A percentile compares a stretch with the other conserved stretches of the same genome.
phyloP scores from a whole-genome alignment of 2,113 vertebrate genomes.

The Scomber japonicus region DNA sequence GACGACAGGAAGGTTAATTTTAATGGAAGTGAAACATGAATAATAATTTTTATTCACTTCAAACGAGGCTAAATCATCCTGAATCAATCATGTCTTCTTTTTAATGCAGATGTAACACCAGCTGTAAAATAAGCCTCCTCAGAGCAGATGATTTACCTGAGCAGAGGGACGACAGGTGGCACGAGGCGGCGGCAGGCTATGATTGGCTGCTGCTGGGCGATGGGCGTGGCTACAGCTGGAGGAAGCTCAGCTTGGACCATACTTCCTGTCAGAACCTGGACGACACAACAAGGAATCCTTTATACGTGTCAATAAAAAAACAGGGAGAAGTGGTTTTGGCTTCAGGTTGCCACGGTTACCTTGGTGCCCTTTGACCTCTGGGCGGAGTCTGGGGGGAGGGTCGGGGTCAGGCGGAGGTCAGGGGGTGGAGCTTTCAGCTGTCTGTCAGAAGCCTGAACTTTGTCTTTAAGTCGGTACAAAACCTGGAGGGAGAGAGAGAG shows the following conservation, averaged over 20 bases:
- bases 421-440: conserved; percentile 89
- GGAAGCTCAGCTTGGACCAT: conserved; percentile 91
- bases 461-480: conserved; percentile 94
- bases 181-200: conserved; percentile 60
- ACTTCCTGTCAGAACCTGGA: conserved; percentile 80
- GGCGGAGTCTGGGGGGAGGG: conserved; percentile 80
- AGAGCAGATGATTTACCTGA: conserved; percentile 50
- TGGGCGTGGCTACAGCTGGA: conserved; percentile 83
- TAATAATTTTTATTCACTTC: too few relatives aligned
- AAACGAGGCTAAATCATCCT: too few relatives aligned
- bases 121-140: neutral
- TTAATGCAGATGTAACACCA: too few relatives aligned
- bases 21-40: too few relatives aligned
- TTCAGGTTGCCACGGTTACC: conserved; percentile 35
- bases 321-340: too few relatives aligned
- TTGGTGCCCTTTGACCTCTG: conserved; percentile 73
- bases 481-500: conserved; percentile 81
- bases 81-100: too few relatives aligned
- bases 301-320: too few relatives aligned
- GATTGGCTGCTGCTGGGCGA: conserved; percentile 71
- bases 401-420: conserved; percentile 87
- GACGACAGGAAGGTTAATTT: too few relatives aligned
- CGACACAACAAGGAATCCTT: neutral
- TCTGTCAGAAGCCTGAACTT: conserved; percentile 89
- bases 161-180: conserved; percentile 49